phyloP scores from a whole-genome alignment of 2,113 vertebrate species.

The Emberiza fucata region DNA sequence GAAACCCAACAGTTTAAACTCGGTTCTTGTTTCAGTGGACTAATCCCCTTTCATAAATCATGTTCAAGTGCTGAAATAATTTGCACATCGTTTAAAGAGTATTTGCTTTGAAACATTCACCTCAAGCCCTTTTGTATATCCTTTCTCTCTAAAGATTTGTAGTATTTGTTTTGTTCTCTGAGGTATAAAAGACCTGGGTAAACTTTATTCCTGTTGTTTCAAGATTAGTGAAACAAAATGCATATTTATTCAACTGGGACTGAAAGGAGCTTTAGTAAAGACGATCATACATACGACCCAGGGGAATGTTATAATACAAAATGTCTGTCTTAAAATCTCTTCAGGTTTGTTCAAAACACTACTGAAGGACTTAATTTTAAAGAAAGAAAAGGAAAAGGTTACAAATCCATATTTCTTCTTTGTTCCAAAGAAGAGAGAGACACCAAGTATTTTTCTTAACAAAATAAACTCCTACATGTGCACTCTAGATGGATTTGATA shows the following conservation, averaged over 20 bases:
- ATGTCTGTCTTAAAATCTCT: constrained; percentile 79
- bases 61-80: constrained; percentile 83
- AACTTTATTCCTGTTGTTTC: constrained; percentile 86
- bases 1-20: constrained; percentile 78
- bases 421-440: constrained; percentile 62
- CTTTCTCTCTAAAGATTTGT: constrained; percentile 81
- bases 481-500: constrained; percentile 39
- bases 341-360: constrained; percentile 75
- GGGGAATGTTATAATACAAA: constrained; percentile 73
- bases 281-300: constrained; percentile 71
- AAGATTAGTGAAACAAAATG: constrained; percentile 86
- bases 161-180: constrained; percentile 87
- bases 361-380: constrained; percentile 73
- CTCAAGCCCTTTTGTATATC: constrained; percentile 83
- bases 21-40: constrained; percentile 79
- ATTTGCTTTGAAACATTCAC: constrained; percentile 90
- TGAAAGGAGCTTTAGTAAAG: constrained; percentile 77
- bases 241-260: constrained; percentile 82
- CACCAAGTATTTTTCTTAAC: constrained; percentile 54
- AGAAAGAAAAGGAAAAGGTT: background rate
- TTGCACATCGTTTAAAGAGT: constrained; percentile 85
- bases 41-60: constrained; percentile 85
- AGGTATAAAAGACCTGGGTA: constrained; percentile 85
- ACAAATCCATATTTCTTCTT: constrained; percentile 68
- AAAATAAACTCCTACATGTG: constrained; percentile 65